phyloP scores from a whole-genome alignment of 2,113 vertebrate species.

The Bufo bufo region DNA sequence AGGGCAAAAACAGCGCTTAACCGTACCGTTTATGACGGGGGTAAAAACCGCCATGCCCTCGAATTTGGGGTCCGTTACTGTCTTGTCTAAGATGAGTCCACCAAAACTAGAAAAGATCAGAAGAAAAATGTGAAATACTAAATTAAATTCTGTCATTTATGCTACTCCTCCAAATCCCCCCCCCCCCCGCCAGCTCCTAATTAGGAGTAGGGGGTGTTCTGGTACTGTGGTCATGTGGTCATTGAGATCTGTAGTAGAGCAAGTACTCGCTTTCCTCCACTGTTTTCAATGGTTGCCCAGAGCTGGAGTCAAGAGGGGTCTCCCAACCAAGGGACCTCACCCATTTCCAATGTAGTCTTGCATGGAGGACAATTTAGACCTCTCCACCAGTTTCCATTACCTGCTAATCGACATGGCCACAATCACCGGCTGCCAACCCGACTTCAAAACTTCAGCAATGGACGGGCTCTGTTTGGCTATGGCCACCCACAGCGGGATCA shows the following conservation, averaged over 20 bases:
- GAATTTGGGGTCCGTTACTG: conserved; percentile 80
- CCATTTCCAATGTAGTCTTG: neutral
- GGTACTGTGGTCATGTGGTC: too few relatives aligned
- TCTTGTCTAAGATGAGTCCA: conserved; percentile 89
- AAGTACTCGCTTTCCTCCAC: too few relatives aligned
- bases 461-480: conserved; percentile 80
- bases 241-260: too few relatives aligned
- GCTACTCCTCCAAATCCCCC: too few relatives aligned
- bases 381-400: conserved; percentile 68
- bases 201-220: too few relatives aligned
- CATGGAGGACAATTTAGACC: too few relatives aligned
- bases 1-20: neutral
- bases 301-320: too few relatives aligned
- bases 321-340: neutral
- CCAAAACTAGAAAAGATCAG: conserved; percentile 75
- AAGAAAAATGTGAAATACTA: neutral
- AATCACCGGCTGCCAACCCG: conserved; percentile 93
- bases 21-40: conserved; percentile 90
- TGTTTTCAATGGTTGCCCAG: too few relatives aligned
- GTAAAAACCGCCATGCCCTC: conserved; percentile 90
- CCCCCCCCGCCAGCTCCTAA: too few relatives aligned
- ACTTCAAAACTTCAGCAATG: conserved; percentile 82
- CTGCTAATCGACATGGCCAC: conserved; percentile 96
- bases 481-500: conserved; percentile 88
- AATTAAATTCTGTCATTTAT: too few relatives aligned